A percentile compares a stretch with the other conserved stretches of the same genome.
These are phyloP conservation scores for Petrolisthes manimaculis DNA, from an alignment of 2,888 invertebrate species.

Conservation along the genomic window DNA sequence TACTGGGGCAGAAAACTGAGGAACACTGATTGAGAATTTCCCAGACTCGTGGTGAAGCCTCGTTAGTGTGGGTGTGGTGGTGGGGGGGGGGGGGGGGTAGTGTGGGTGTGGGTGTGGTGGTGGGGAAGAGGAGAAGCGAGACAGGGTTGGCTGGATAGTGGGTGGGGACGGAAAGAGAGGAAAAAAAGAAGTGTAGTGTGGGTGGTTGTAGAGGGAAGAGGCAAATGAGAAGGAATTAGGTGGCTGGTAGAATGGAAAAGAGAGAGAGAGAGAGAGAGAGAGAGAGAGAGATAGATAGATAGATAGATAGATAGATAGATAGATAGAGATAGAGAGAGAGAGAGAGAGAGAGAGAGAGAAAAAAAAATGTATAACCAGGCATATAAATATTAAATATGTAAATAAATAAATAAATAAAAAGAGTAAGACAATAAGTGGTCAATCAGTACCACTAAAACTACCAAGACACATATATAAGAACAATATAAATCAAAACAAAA, in stretches of 20 bases:
- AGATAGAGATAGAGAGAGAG: neutral
- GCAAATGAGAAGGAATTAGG: too few relatives aligned
- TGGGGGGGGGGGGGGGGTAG: neutral
- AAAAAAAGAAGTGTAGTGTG: neutral
- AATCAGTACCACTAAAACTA: too few relatives aligned
- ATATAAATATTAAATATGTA: too few relatives aligned
- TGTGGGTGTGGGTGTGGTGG: neutral
- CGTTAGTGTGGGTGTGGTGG: neutral
- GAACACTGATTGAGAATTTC: neutral
- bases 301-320: neutral
- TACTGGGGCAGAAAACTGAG: neutral
- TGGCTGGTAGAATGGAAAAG: too few relatives aligned
- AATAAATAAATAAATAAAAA: too few relatives aligned
- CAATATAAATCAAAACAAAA: too few relatives aligned
- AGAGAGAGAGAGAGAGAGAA: conserved; percentile 8
- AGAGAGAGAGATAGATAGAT: neutral
- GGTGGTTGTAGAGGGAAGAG: neutral
- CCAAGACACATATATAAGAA: too few relatives aligned
- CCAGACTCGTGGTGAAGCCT: neutral
- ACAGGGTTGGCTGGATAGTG: neutral
- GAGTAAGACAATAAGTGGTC: too few relatives aligned
- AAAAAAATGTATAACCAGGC: too few relatives aligned
- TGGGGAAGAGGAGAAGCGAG: neutral
- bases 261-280: too few relatives aligned
- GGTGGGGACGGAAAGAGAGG: neutral